These are phyloP conservation scores for Taurulus bubalis DNA, from an alignment of 2,113 vertebrate genomes.

Conservation along the genomic window DNA sequence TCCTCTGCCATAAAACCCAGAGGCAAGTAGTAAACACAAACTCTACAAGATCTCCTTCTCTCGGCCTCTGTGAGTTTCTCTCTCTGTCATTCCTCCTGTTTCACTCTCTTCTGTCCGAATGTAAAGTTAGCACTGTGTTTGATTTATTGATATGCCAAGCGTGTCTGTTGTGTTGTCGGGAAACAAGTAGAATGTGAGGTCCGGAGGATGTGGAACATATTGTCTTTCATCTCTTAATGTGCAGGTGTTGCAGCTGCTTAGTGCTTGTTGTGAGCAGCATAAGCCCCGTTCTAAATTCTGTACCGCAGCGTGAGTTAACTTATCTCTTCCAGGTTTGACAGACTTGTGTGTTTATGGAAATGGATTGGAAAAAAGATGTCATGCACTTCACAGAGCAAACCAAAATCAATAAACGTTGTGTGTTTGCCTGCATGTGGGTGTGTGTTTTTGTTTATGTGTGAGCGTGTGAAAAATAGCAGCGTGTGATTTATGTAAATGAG, in stretches of 20 bases:
- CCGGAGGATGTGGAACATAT: slow-evolving; percentile 27
- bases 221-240: slow-evolving; percentile 13
- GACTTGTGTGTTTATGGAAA: slow-evolving; percentile 22
- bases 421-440: slow-evolving; percentile 29
- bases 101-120: slow-evolving; percentile 16
- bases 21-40: slow-evolving; percentile 68
- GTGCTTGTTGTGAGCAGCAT: neutral
- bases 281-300: slow-evolving; percentile 23
- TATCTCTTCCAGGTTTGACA: slow-evolving; percentile 28
- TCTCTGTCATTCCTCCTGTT: slow-evolving; percentile 18
- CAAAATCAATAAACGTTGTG: slow-evolving; percentile 33
- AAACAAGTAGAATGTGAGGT: slow-evolving; percentile 21
- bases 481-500: slow-evolving; percentile 81
- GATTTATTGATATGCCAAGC: slow-evolving; percentile 34
- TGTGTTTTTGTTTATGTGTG: slow-evolving; percentile 55
- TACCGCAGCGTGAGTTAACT: slow-evolving; percentile 19
- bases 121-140: neutral
- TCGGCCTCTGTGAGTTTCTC: slow-evolving; percentile 38
- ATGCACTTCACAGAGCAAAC: slow-evolving; percentile 14
- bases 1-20: slow-evolving; percentile 55
- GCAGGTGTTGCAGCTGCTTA: slow-evolving; percentile 29
- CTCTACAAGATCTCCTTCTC: slow-evolving; percentile 57
- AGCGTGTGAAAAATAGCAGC: slow-evolving; percentile 67
- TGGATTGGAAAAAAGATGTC: neutral
- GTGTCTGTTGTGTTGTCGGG: neutral